Evolutionary conservation across 2,888 invertebrate genomes (phyloP).

Genomic region (Torymus tubicola): DNA sequence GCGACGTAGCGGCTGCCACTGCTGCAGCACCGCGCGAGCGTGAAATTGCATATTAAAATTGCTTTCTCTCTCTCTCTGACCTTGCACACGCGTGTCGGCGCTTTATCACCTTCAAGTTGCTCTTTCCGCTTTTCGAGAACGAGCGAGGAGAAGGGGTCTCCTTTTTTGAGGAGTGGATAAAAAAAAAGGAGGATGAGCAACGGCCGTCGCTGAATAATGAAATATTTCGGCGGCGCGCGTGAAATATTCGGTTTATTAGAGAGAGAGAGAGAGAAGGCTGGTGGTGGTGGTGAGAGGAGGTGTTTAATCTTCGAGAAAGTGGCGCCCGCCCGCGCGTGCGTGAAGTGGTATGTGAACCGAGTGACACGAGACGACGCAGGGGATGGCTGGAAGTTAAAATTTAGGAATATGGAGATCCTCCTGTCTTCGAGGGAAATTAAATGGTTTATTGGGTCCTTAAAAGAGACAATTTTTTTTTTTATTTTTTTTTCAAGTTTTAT

Average conservation of each 20-base stretch:
- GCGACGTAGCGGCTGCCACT: slow-evolving; percentile 36
- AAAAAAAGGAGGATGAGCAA: slow-evolving; percentile 24
- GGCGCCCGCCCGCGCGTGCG: too few relatives aligned
- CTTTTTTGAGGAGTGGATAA: background rate
- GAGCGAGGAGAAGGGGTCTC: background rate
- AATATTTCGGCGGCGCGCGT: slow-evolving; percentile 22
- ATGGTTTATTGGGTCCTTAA: too few relatives aligned
- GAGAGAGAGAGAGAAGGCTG: too few relatives aligned
- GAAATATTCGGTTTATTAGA: slow-evolving; percentile 38
- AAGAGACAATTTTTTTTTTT: too few relatives aligned
- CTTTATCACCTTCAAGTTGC: slow-evolving; percentile 19
- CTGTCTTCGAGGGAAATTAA: background rate
- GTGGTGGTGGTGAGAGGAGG: background rate
- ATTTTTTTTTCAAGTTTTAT: too few relatives aligned
- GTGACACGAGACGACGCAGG: too few relatives aligned
- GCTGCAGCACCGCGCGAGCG: slow-evolving; percentile 26
- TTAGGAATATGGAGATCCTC: too few relatives aligned
- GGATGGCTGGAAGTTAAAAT: too few relatives aligned
- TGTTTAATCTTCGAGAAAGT: background rate
- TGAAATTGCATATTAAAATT: slow-evolving; percentile 59
- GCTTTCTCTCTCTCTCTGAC: slow-evolving; percentile 13
- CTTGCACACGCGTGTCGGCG: slow-evolving; percentile 4
- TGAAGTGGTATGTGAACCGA: too few relatives aligned
- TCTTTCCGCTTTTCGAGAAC: background rate
- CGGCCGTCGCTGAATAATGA: slow-evolving; percentile 44